Conservation (phyloP, 1,140 invertebrate species). For the Trachymyrmex septentrionalis region DNA sequence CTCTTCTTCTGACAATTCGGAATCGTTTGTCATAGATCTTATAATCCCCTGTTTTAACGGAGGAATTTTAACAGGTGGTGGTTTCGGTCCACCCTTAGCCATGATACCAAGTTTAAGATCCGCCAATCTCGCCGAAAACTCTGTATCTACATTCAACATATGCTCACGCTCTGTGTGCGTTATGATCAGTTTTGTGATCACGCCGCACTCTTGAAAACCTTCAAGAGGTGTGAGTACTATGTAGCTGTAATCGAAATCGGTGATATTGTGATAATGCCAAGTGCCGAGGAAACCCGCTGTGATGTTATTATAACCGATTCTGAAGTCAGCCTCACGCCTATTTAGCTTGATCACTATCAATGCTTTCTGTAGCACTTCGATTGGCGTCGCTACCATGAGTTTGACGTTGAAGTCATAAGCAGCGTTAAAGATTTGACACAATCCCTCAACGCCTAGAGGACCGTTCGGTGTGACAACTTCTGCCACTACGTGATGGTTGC, state of each 20-base stretch:
- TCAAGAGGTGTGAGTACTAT: conserved; percentile 91
- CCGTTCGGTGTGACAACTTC: conserved; percentile 89
- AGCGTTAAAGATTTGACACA: conserved; percentile 87
- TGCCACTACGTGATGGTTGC: conserved; percentile 90
- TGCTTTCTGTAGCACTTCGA: conserved; percentile 89
- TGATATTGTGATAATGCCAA: conserved; percentile 90
- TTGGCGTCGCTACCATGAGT: conserved; percentile 90
- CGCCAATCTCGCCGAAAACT: conserved; percentile 90
- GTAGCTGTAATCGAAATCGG: conserved; percentile 92
- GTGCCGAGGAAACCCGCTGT: conserved; percentile 91
- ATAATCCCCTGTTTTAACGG: conserved; percentile 61
- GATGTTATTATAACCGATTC: conserved; percentile 91
- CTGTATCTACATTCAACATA: conserved; percentile 89
- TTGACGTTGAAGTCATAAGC: conserved; percentile 90
- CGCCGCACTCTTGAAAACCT: conserved; percentile 91
- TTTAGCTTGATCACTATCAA: conserved; percentile 89
- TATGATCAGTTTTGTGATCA: conserved; percentile 90
- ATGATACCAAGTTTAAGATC: conserved; percentile 87
- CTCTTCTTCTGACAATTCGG: neutral
- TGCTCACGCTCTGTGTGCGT: conserved; percentile 69
- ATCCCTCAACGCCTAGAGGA: conserved; percentile 89
- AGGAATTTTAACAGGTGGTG: conserved; percentile 76
- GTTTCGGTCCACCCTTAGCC: conserved; percentile 79
- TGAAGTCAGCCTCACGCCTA: conserved; percentile 89
- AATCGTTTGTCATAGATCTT: neutral